These are phyloP conservation scores for Euthynnus affinis DNA, from an alignment of 2,797 vertebrate species.

Conservation along the genomic window DNA sequence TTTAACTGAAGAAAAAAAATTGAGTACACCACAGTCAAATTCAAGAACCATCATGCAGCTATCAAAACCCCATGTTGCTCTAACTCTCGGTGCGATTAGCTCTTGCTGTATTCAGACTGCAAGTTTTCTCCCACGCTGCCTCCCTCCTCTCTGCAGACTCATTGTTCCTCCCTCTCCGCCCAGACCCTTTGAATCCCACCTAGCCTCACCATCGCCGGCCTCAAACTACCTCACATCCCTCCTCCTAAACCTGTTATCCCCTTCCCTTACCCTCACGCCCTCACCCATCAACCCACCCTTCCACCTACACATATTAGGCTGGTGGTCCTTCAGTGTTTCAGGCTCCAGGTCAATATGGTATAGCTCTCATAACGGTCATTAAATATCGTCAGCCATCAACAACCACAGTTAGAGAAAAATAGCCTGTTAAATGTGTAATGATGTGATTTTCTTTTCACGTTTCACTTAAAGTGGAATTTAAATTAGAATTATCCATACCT, in stretches of 20 bases:
- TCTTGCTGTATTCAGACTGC: constrained; percentile 21
- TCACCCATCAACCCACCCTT: not conserved
- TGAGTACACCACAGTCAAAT: not conserved
- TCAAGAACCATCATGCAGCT: not conserved
- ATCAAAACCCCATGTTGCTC: constrained; percentile 9
- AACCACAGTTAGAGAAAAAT: too few species aligned
- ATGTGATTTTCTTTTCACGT: too few species aligned
- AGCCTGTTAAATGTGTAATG: too few species aligned
- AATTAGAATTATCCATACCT: too few species aligned
- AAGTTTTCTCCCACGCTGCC: constrained; percentile 38
- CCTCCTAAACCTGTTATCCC: constrained; percentile 26
- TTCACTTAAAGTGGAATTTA: too few species aligned
- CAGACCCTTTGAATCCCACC: constrained; percentile 46
- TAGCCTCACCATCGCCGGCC: constrained; percentile 23
- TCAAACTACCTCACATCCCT: constrained; percentile 31
- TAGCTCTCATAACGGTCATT: not conserved
- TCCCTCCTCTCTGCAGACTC: constrained; percentile 41
- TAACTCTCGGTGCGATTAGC: constrained; percentile 1
- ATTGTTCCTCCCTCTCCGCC: constrained; percentile 52
- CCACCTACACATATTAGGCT: not conserved
- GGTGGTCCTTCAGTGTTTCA: not conserved
- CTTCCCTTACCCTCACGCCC: not conserved
- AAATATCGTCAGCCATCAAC: not conserved
- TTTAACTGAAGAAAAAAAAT: not conserved
- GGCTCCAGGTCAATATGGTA: not conserved